phyloP scores from a whole-genome alignment of 2,113 vertebrate species.

The Anarhynchus alexandrinus region DNA sequence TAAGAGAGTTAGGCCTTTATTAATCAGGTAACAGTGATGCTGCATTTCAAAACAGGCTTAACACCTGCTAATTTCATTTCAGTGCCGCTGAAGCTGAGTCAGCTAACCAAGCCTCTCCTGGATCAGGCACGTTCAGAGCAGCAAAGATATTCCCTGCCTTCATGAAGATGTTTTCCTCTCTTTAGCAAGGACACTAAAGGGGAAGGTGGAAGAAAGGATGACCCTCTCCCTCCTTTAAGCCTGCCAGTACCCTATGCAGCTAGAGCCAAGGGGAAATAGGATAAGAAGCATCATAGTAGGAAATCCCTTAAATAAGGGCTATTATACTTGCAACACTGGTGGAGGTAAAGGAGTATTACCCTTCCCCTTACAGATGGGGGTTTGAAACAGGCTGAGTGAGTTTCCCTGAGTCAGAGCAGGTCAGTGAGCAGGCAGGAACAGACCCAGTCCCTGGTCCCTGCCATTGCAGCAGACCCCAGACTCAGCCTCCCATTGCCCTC shows the following conservation, averaged over 20 bases:
- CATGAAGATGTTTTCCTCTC: not conserved
- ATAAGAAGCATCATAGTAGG: not conserved
- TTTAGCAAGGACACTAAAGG: not conserved
- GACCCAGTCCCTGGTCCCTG: not conserved
- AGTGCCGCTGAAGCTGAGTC: conserved; percentile 39
- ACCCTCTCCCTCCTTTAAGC: not conserved
- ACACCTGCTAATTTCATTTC: conserved; percentile 53
- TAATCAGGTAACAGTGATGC: conserved; percentile 22
- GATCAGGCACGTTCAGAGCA: not conserved
- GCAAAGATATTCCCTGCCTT: not conserved
- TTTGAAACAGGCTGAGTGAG: not conserved
- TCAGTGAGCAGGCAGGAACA: not conserved
- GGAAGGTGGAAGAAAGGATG: not conserved
- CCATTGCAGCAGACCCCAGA: not conserved
- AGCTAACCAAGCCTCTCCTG: not conserved
- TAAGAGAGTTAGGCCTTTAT: conserved; percentile 31
- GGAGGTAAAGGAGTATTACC: not conserved
- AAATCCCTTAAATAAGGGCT: not conserved
- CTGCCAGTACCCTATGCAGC: not conserved
- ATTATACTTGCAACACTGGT: not conserved
- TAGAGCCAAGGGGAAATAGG: not conserved
- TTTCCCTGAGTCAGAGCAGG: not conserved
- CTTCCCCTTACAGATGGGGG: not conserved
- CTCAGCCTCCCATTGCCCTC: not conserved
- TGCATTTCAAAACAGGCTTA: conserved; percentile 60